Conservation (phyloP, 2,888 invertebrate species). For the Hermaeophaga mercurialis region DNA sequence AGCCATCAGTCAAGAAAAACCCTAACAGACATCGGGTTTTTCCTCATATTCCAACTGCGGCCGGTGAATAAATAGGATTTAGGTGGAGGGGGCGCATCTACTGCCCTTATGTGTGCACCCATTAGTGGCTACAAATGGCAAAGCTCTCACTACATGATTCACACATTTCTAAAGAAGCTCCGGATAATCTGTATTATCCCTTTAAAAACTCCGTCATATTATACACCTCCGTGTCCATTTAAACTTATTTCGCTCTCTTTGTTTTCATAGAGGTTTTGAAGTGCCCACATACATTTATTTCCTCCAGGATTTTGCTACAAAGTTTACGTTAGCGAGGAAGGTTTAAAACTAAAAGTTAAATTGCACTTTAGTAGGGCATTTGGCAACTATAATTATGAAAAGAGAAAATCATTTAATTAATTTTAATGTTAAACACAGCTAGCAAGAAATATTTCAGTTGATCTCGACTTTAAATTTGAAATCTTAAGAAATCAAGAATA, state of each 20-base stretch:
- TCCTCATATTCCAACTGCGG: conserved; percentile 31
- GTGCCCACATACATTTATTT: conserved; percentile 10
- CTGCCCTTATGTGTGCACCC: conserved; percentile 51
- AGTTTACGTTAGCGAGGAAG: not conserved
- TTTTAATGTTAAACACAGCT: too few relatives aligned
- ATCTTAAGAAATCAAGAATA: too few relatives aligned
- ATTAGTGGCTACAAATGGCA: conserved; percentile 57
- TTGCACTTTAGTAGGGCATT: too few relatives aligned
- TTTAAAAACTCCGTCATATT: conserved; percentile 44
- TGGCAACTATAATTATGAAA: too few relatives aligned
- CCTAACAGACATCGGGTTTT: conserved; percentile 22
- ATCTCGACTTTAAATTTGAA: too few relatives aligned
- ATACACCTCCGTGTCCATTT: conserved; percentile 42
- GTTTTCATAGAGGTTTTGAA: conserved; percentile 27
- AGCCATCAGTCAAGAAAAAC: not conserved
- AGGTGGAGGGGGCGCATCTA: conserved; percentile 44
- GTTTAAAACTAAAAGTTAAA: not conserved
- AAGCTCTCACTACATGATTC: conserved; percentile 57
- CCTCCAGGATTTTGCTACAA: not conserved
- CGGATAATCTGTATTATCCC: conserved; percentile 54
- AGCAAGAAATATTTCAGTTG: too few relatives aligned
- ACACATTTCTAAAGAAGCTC: conserved; percentile 56
- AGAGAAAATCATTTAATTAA: too few relatives aligned
- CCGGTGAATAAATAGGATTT: conserved; percentile 52
- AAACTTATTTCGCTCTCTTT: conserved; percentile 33